phyloP scores from a whole-genome alignment of 2,888 invertebrate species.

The Abscondita cerata region DNA sequence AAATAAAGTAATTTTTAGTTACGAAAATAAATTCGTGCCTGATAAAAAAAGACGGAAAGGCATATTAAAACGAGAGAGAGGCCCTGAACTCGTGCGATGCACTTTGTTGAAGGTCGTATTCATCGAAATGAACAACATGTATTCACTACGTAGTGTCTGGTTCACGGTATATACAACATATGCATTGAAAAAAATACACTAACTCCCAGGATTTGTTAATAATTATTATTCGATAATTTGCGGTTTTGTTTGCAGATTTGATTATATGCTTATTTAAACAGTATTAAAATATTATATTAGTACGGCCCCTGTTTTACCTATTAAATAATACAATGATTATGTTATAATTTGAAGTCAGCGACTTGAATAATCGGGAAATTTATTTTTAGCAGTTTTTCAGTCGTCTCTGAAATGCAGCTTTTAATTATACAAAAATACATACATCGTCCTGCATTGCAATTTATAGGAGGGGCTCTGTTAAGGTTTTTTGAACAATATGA shows the following conservation, averaged over 20 bases:
- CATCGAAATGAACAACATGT: constrained; percentile 56
- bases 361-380: constrained; percentile 35
- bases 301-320: no score
- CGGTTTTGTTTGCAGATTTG: no score
- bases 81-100: constrained; percentile 59
- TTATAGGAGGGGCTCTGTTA: constrained; percentile 43
- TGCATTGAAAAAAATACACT: constrained; percentile 20
- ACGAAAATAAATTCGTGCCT: constrained; percentile 37
- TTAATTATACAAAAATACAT: constrained; percentile 54
- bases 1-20: constrained; percentile 11
- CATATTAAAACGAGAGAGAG: constrained; percentile 47
- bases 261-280: no score
- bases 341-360: constrained; percentile 17
- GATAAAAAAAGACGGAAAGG: constrained; percentile 38
- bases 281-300: no score
- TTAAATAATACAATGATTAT: not conserved
- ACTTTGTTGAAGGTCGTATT: constrained; percentile 58
- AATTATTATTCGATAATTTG: not conserved
- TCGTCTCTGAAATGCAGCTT: constrained; percentile 45
- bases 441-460: constrained; percentile 51
- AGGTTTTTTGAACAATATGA: constrained; percentile 30
- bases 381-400: constrained; percentile 51
- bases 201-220: constrained; percentile 9
- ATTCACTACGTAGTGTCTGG: constrained; percentile 51
- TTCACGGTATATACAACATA: constrained; percentile 32